Conservation (phyloP, 2,113 vertebrate species). For the Meleagris gallopavo region DNA sequence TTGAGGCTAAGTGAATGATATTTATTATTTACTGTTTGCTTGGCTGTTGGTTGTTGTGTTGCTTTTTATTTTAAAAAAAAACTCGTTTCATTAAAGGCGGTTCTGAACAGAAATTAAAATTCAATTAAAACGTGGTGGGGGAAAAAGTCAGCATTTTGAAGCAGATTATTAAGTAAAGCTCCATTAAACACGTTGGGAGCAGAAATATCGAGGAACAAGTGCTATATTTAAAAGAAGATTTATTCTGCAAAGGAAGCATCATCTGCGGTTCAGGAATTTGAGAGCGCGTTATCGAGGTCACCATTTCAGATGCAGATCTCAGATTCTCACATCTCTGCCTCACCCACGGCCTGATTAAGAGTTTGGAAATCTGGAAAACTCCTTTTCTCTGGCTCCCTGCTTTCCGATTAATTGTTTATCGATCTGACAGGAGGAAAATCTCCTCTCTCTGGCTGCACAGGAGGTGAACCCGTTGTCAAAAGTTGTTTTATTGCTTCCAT, state of each 20-base stretch:
- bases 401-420: constrained; percentile 68
- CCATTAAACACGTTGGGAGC: neutral
- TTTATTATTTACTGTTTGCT: constrained; percentile 31
- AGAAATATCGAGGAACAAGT: constrained; percentile 5
- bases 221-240: constrained; percentile 23
- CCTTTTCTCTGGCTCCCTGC: constrained; percentile 38
- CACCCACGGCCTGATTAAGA: constrained; percentile 45
- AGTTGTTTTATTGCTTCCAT: constrained; percentile 60
- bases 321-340: constrained; percentile 1
- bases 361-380: constrained; percentile 56
- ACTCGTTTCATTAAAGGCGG: constrained; percentile 24
- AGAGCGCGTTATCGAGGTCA: constrained; percentile 37
- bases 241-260: constrained; percentile 4
- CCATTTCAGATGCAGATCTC: constrained; percentile 46
- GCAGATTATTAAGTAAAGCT: constrained; percentile 49
- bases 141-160: constrained; percentile 1
- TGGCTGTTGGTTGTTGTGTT: no score
- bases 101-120: constrained; percentile 47
- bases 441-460: neutral
- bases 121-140: constrained; percentile 16
- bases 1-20: neutral
- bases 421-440: constrained; percentile 49
- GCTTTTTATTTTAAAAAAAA: no score
- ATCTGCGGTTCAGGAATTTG: neutral
- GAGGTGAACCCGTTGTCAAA: constrained; percentile 33